phyloP scores from a whole-genome alignment of 2,113 vertebrate species.

The Pipra filicauda region DNA sequence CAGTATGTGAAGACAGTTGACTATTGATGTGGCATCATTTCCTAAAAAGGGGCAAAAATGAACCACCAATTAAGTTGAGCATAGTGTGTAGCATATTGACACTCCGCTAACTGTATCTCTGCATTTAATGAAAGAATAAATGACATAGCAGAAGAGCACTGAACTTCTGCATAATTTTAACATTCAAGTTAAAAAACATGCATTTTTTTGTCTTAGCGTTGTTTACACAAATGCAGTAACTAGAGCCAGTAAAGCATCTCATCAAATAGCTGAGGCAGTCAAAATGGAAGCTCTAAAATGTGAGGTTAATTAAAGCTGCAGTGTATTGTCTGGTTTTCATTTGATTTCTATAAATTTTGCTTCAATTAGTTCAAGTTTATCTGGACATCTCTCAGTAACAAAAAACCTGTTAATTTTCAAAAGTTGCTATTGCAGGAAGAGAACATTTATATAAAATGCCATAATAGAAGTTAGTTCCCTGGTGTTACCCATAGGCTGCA shows the following conservation, averaged over 20 bases:
- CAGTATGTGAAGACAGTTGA: constrained; percentile 96
- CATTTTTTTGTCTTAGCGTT: constrained; percentile 48
- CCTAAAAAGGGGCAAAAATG: constrained; percentile 75
- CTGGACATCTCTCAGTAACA: neutral
- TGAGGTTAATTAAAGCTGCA: constrained; percentile 52
- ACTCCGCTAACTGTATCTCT: neutral
- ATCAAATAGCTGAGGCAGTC: constrained; percentile 55
- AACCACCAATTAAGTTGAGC: neutral
- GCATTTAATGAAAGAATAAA: constrained; percentile 19
- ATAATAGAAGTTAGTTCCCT: neutral
- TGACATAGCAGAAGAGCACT: constrained; percentile 7
- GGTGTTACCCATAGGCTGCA: neutral
- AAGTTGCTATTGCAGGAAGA: neutral
- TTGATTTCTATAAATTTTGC: neutral
- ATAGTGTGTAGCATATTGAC: neutral
- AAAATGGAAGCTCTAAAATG: constrained; percentile 46
- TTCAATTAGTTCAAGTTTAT: neutral
- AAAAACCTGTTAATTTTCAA: neutral
- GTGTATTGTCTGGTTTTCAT: neutral
- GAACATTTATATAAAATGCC: neutral
- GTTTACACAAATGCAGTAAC: constrained; percentile 58
- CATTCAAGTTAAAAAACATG: constrained; percentile 62
- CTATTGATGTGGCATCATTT: constrained; percentile 92
- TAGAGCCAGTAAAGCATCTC: constrained; percentile 62
- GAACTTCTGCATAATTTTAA: constrained; percentile 24